Percentiles rank a stretch among this genome's conserved stretches.
phyloP scores from a whole-genome alignment of 2,888 invertebrate species.

The Patella caerulea region DNA sequence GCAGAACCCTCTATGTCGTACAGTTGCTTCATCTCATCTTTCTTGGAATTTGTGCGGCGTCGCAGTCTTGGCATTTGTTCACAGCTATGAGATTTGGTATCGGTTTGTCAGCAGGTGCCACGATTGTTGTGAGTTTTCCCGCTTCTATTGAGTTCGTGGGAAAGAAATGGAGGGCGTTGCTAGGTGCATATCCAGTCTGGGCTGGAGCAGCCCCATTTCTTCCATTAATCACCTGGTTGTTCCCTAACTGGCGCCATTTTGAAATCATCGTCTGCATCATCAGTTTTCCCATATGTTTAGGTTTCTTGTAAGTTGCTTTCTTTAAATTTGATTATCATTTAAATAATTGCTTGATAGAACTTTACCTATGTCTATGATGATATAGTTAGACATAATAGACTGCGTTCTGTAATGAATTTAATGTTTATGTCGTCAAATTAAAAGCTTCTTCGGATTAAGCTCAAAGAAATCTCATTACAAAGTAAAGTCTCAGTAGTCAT shows the following conservation, averaged over 20 bases:
- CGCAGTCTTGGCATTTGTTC: not conserved
- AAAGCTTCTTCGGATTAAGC: no score
- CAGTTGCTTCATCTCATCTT: not conserved
- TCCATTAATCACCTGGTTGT: constrained; percentile 26
- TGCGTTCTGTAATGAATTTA: no score
- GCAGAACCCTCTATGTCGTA: not conserved
- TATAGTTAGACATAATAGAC: no score
- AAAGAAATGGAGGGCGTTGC: constrained; percentile 26
- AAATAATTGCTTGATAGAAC: no score
- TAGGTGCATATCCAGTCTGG: constrained; percentile 33
- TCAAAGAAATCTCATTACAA: no score
- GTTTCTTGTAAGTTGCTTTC: constrained; percentile 22
- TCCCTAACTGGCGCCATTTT: constrained; percentile 34
- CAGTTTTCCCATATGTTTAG: constrained; percentile 15
- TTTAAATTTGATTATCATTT: no score
- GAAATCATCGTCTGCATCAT: constrained; percentile 27
- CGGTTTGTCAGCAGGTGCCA: constrained; percentile 23
- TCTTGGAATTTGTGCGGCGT: not conserved
- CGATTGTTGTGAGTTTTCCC: constrained; percentile 27
- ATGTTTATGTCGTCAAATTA: no score
- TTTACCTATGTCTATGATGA: no score
- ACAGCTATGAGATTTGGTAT: constrained; percentile 1
- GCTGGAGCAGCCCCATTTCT: constrained; percentile 30
- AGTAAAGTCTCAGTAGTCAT: no score
- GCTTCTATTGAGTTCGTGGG: constrained; percentile 37